Conservation (phyloP, 2,888 invertebrate species). For the Cryptosula pallasiana region DNA sequence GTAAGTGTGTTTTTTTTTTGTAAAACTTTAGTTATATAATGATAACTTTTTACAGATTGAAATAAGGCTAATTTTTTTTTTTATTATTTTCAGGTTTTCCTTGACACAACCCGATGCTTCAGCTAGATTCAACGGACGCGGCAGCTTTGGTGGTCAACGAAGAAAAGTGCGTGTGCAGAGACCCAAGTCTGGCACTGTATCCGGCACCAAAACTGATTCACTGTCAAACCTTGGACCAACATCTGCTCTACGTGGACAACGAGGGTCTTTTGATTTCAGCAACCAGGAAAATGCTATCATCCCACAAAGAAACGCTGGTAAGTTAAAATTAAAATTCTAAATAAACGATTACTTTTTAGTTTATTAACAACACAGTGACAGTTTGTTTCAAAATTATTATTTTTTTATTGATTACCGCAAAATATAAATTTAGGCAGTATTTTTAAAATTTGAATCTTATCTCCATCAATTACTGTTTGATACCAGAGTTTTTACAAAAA, state of each 20-base stretch:
- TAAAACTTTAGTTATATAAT: neutral
- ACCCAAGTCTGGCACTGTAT: neutral
- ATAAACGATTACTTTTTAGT: no score
- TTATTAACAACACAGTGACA: no score
- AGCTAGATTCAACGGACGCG: neutral
- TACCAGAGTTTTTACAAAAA: no score
- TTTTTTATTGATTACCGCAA: no score
- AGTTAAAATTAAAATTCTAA: no score
- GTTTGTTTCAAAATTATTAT: no score
- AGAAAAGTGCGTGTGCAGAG: neutral
- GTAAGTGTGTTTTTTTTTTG: neutral
- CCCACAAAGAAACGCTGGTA: neutral
- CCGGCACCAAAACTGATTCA: neutral
- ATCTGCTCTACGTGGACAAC: neutral
- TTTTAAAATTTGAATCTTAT: no score
- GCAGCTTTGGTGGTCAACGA: neutral
- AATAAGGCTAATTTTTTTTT: neutral
- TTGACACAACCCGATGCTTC: neutral
- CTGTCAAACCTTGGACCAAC: neutral
- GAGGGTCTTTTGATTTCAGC: neutral
- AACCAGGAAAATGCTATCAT: neutral
- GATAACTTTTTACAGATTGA: neutral
- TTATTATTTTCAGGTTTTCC: conserved; percentile 3
- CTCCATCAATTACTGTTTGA: no score
- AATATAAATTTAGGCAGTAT: no score